phyloP scores from a whole-genome alignment of 2,888 invertebrate species.

The Himalopsyche tibetana region DNA sequence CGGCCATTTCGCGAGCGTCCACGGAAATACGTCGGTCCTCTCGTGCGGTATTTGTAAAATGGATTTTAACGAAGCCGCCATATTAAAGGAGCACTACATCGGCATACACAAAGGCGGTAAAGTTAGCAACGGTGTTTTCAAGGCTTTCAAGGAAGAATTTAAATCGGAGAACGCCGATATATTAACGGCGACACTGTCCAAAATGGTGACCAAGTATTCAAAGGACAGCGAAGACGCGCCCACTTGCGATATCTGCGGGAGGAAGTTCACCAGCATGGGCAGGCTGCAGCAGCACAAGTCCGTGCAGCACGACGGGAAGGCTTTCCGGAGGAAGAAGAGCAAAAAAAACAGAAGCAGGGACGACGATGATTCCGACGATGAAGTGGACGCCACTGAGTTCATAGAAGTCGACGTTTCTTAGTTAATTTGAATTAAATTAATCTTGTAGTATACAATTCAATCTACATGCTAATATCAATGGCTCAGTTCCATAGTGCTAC shows the following conservation, averaged over 20 bases:
- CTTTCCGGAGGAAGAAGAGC: constrained; percentile 43
- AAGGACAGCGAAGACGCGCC: constrained; percentile 53
- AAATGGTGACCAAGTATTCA: constrained; percentile 48
- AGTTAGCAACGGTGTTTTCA: background rate
- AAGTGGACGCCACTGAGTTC: background rate
- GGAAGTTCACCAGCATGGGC: constrained; percentile 57
- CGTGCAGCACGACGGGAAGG: constrained; percentile 47
- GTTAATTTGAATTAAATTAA: background rate
- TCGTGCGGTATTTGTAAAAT: constrained; percentile 44
- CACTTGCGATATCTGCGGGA: constrained; percentile 47
- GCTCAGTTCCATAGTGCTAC: too few relatives aligned
- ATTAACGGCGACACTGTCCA: background rate
- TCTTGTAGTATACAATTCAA: too few relatives aligned
- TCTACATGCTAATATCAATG: too few relatives aligned
- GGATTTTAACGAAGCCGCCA: background rate
- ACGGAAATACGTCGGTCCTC: background rate
- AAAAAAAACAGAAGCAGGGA: background rate
- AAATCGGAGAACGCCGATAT: background rate
- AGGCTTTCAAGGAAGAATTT: constrained; percentile 13
- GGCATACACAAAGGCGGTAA: background rate
- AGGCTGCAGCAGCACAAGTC: constrained; percentile 54
- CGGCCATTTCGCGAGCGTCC: constrained; percentile 39
- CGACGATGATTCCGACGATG: background rate
- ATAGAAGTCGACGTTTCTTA: background rate
- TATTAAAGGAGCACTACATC: constrained; percentile 38